These are phyloP conservation scores for Thecocarcelia acutangulata DNA, from an alignment of 2,888 invertebrate genomes.

Conservation along the genomic window DNA sequence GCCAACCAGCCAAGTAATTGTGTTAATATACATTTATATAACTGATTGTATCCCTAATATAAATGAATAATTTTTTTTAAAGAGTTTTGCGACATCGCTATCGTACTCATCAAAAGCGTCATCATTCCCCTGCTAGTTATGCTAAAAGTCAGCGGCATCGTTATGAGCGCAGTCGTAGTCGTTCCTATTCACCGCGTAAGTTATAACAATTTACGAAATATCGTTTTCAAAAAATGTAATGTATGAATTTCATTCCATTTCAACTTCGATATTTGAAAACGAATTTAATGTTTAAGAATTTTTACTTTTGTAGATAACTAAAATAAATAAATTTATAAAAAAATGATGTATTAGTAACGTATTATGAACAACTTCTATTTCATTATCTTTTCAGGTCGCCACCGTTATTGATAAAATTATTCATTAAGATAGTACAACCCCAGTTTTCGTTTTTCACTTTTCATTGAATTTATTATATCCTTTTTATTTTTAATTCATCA, in stretches of 20 bases:
- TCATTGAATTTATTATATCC: slow-evolving; percentile 1
- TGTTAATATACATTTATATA: no score
- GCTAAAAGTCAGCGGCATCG: slow-evolving; percentile 70
- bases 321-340: no score
- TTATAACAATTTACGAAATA: slow-evolving; percentile 29
- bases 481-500: not conserved
- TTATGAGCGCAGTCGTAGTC: slow-evolving; percentile 76
- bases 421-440: not conserved
- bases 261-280: not conserved
- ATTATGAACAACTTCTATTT: slow-evolving; percentile 4
- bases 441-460: not conserved
- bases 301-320: no score
- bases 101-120: slow-evolving; percentile 69
- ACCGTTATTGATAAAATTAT: slow-evolving; percentile 70
- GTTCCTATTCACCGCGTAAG: slow-evolving; percentile 76
- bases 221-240: no score
- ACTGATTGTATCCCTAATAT: not conserved
- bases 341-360: no score
- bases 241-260: not conserved
- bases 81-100: slow-evolving; percentile 72
- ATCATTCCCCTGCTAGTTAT: slow-evolving; percentile 73
- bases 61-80: slow-evolving; percentile 10
- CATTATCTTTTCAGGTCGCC: slow-evolving; percentile 72
- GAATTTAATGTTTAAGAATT: not conserved
- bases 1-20: slow-evolving; percentile 87